These are phyloP conservation scores for Pogonocichla stellata DNA, from an alignment of 2,113 vertebrate species.

Conservation along the genomic window DNA sequence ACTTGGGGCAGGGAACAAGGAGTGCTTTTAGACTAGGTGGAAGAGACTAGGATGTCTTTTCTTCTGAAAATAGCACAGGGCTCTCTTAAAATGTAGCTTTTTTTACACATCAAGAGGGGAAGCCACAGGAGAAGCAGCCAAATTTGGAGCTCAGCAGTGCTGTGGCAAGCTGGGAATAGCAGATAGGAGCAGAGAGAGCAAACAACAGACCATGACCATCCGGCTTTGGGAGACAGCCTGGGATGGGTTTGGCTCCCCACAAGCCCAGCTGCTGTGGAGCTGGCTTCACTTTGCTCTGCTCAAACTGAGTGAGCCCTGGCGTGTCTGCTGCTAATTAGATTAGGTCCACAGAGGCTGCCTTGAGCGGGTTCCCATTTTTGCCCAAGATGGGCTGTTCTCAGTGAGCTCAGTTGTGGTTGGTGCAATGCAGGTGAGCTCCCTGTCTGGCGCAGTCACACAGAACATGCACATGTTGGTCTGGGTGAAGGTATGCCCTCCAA, in stretches of 20 bases:
- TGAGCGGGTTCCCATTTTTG: not conserved
- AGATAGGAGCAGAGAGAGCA: not conserved
- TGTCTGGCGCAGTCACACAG: not conserved
- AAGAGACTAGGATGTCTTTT: not conserved
- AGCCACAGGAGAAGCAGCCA: not conserved
- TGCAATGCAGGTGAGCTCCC: not conserved
- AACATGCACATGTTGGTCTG: fast-evolving
- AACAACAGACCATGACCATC: not conserved
- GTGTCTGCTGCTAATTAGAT: not conserved
- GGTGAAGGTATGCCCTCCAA: not conserved
- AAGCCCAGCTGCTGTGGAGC: not conserved
- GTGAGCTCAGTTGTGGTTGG: fast-evolving
- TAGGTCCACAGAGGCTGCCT: not conserved
- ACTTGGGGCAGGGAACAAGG: not conserved
- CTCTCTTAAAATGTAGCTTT: not conserved
- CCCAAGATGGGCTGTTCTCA: not conserved
- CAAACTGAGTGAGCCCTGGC: not conserved
- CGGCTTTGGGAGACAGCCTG: not conserved
- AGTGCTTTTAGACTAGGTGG: not conserved
- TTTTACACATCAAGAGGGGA: not conserved
- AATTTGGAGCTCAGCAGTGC: not conserved
- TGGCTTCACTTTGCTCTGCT: not conserved
- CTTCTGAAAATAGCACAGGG: not conserved
- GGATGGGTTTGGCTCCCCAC: not conserved
- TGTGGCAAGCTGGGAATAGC: not conserved